phyloP scores from a whole-genome alignment of 2,113 vertebrate species.

The Climacteris rufus region DNA sequence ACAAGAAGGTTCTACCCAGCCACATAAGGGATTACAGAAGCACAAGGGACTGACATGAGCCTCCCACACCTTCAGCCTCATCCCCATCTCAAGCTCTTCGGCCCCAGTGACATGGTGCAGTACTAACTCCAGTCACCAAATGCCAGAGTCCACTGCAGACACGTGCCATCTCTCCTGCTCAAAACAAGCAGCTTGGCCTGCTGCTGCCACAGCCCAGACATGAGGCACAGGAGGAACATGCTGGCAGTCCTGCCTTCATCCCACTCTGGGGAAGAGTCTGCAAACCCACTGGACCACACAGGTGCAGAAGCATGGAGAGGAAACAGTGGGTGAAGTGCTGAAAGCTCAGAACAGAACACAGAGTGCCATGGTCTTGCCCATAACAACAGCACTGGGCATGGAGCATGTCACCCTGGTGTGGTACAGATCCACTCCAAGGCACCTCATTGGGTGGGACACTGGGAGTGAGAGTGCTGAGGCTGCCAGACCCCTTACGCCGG shows the following conservation, averaged over 20 bases:
- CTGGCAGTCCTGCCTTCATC: background rate
- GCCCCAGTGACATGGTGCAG: accelerated
- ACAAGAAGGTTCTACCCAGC: background rate
- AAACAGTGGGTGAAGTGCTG: background rate
- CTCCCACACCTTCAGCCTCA: background rate
- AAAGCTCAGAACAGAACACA: background rate
- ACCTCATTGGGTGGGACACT: accelerated
- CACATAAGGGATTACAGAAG: background rate
- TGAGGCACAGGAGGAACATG: background rate
- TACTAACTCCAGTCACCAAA: background rate
- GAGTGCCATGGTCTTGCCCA: background rate
- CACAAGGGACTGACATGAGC: accelerated
- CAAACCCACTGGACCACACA: accelerated
- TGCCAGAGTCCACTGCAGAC: background rate
- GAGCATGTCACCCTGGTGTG: accelerated
- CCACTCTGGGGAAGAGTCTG: background rate
- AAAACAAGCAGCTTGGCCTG: background rate
- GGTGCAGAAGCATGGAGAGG: background rate
- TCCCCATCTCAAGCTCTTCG: background rate
- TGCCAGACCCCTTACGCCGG: background rate
- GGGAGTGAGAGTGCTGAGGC: accelerated
- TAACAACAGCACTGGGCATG: background rate
- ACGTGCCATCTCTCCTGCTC: background rate
- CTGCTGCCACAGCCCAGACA: background rate
- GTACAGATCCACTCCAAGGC: background rate